Evolutionary conservation across 2,888 invertebrate species (phyloP).

Genomic region (Phyto melanocephala): DNA sequence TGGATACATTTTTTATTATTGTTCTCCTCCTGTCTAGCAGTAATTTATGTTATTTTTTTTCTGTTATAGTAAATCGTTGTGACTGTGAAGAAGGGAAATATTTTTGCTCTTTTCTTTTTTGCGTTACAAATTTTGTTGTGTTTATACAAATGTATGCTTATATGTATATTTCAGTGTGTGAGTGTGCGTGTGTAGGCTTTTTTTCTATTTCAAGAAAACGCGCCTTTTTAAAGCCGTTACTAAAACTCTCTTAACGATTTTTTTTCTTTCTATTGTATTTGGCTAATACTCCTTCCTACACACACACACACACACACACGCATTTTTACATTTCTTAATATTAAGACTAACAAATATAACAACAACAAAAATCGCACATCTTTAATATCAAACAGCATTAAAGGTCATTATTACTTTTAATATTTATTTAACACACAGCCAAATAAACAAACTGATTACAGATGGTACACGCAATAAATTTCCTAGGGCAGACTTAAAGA

Average conservation of each 20-base stretch:
- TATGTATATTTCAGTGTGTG: neutral
- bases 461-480: neutral
- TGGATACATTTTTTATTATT: neutral
- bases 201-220: slow-evolving; percentile 49
- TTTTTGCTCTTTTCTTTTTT: slow-evolving; percentile 35
- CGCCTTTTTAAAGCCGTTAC: slow-evolving; percentile 44
- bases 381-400: slow-evolving; percentile 19
- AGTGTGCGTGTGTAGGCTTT: neutral
- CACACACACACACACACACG: neutral
- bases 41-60: neutral
- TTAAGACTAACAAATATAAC: neutral
- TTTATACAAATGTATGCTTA: neutral
- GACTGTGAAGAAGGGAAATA: neutral
- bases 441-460: neutral
- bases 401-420: slow-evolving; percentile 37
- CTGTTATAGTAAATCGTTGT: neutral
- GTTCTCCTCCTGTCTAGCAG: neutral
- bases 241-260: slow-evolving; percentile 26
- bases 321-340: neutral
- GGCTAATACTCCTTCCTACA: neutral
- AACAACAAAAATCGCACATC: neutral
- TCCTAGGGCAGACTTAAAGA: too few species aligned
- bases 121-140: neutral
- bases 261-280: neutral
- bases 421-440: neutral